These are phyloP conservation scores for Chirona hameri DNA, from an alignment of 2,888 invertebrate species.

Conservation along the genomic window DNA sequence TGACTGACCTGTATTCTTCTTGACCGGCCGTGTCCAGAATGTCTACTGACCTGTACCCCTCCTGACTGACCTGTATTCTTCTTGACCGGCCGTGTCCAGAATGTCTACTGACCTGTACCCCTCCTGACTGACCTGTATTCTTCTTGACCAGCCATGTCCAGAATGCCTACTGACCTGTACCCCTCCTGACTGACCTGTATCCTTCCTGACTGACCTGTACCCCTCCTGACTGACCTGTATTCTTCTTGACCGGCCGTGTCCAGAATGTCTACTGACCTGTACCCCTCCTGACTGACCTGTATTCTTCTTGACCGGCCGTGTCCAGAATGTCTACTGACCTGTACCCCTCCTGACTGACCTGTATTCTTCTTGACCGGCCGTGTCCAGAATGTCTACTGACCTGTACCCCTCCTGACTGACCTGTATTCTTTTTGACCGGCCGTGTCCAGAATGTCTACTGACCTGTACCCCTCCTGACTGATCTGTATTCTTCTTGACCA, in stretches of 20 bases:
- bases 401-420: no score
- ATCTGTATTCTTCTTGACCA: no score
- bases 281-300: no score
- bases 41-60: slow-evolving; percentile 96
- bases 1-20: slow-evolving; percentile 70
- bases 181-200: slow-evolving; percentile 61
- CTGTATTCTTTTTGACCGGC: no score
- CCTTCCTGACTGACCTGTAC: background rate
- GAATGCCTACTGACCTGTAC: background rate
- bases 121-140: background rate
- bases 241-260: slow-evolving; percentile 99
- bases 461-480: no score
- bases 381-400: no score
- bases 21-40: slow-evolving; percentile 99
- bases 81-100: slow-evolving; percentile 59
- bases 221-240: slow-evolving; percentile 56
- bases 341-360: no score
- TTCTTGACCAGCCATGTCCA: no score
- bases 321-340: no score
- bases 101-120: slow-evolving; percentile 90
- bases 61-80: slow-evolving; percentile 46
- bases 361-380: no score
- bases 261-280: slow-evolving; percentile 97
- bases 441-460: no score
- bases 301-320: no score